phyloP scores from a whole-genome alignment of 1,140 invertebrate species.

The Drosophila insularis region DNA sequence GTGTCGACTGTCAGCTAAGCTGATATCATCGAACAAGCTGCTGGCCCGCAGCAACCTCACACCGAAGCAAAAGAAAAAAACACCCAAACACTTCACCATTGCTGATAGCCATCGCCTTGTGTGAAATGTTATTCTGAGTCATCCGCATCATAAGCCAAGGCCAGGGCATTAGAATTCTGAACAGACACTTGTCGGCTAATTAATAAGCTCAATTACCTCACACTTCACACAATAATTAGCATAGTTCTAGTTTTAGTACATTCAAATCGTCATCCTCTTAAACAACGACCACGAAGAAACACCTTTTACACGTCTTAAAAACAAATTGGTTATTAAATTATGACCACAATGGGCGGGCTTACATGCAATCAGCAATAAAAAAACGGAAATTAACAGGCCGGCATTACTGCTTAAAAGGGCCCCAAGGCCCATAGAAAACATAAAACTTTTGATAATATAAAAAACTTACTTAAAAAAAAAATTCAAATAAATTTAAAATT shows the following conservation, averaged over 20 bases:
- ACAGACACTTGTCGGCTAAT: conserved; percentile 30
- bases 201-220: conserved; percentile 50
- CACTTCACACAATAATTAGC: conserved; percentile 47
- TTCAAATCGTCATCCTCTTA: conserved; percentile 38
- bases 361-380: conserved; percentile 24
- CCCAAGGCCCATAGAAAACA: background rate
- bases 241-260: conserved; percentile 36
- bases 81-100: conserved; percentile 11
- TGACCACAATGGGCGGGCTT: conserved; percentile 45
- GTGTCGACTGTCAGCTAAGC: conserved; percentile 64
- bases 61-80: conserved; percentile 13
- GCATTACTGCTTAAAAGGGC: background rate
- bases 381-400: background rate
- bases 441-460: background rate
- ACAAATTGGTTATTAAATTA: conserved; percentile 68
- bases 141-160: conserved; percentile 28
- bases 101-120: conserved; percentile 60
- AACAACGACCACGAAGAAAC: conserved; percentile 38
- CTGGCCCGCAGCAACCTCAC: conserved; percentile 28
- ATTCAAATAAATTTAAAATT: background rate
- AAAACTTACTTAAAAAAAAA: no score
- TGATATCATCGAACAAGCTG: conserved; percentile 71
- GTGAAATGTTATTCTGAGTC: conserved; percentile 53
- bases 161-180: background rate
- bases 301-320: conserved; percentile 59